Evolutionary conservation across 2,113 vertebrate species (phyloP).

Genomic region (Pangasianodon hypophthalmus): DNA sequence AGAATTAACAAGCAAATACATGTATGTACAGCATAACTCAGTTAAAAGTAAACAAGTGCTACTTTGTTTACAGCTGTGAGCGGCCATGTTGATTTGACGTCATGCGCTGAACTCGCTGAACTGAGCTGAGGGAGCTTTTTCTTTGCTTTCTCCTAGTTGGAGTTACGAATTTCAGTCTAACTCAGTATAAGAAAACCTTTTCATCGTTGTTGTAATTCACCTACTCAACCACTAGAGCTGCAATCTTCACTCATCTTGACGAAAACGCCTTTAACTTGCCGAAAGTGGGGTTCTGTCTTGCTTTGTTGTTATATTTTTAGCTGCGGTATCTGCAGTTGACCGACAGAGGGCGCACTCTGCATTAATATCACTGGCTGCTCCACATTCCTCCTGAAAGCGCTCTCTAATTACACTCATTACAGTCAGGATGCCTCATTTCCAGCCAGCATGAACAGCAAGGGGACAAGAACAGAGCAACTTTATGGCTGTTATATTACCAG

Average conservation of each 20-base stretch:
- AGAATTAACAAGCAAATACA: too few species aligned
- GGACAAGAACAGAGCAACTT: neutral
- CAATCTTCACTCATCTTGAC: neutral
- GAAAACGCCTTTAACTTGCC: too few species aligned
- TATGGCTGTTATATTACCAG: neutral
- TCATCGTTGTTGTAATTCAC: neutral
- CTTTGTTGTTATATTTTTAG: neutral
- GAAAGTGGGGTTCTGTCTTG: neutral
- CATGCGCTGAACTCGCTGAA: too few species aligned
- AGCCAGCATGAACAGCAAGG: neutral
- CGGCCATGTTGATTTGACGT: too few species aligned
- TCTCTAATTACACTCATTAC: neutral
- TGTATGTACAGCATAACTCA: too few species aligned
- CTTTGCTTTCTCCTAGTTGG: neutral
- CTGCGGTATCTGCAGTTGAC: neutral
- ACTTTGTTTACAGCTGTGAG: too few species aligned
- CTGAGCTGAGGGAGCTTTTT: neutral
- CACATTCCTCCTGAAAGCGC: neutral
- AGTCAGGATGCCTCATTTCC: neutral
- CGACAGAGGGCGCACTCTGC: constrained; percentile 32
- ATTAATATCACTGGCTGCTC: neutral
- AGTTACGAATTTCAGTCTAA: too few species aligned
- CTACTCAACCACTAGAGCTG: neutral
- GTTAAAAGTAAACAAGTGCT: too few species aligned
- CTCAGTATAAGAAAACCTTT: too few species aligned